Evolutionary conservation across 2,113 vertebrate species (phyloP).

Genomic region (Hypomesus transpacificus): DNA sequence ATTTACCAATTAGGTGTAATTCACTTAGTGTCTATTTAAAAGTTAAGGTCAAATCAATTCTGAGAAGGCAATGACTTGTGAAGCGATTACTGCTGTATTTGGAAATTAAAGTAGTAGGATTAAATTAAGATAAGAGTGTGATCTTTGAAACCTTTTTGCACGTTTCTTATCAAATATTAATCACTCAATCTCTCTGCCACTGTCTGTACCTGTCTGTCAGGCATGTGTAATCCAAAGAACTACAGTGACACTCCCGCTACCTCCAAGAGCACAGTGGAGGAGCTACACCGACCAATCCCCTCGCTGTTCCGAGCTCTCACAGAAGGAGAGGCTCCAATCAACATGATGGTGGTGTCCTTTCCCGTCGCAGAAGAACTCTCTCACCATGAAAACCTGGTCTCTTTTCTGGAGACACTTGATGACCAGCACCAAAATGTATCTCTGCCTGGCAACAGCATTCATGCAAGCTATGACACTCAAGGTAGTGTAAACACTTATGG

Average conservation of each 20-base stretch:
- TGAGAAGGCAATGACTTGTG: conserved; percentile 38
- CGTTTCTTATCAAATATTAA: neutral
- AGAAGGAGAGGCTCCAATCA: conserved; percentile 86
- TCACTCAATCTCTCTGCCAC: neutral
- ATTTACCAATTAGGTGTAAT: conserved; percentile 58
- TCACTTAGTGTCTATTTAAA: conserved; percentile 49
- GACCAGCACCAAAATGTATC: conserved; percentile 88
- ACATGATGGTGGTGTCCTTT: conserved; percentile 98
- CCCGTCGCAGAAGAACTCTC: conserved; percentile 94
- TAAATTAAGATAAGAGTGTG: neutral
- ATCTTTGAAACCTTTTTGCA: neutral
- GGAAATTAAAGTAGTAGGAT: conserved; percentile 46
- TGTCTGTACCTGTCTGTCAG: conserved; percentile 55
- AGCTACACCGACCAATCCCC: conserved; percentile 93
- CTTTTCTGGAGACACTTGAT: conserved; percentile 91
- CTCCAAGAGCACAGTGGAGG: conserved; percentile 97
- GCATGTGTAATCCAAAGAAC: conserved; percentile 98
- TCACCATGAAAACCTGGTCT: conserved; percentile 91
- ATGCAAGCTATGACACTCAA: conserved; percentile 85
- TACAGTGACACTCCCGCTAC: conserved; percentile 96
- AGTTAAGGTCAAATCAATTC: conserved; percentile 47
- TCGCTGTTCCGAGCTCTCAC: conserved; percentile 96
- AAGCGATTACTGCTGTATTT: conserved; percentile 52
- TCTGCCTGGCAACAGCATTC: conserved; percentile 87
- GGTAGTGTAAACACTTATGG: conserved; percentile 63